These are phyloP conservation scores for Sciurus niger DNA, from an alignment of 2,113 vertebrate species.

Conservation along the genomic window DNA sequence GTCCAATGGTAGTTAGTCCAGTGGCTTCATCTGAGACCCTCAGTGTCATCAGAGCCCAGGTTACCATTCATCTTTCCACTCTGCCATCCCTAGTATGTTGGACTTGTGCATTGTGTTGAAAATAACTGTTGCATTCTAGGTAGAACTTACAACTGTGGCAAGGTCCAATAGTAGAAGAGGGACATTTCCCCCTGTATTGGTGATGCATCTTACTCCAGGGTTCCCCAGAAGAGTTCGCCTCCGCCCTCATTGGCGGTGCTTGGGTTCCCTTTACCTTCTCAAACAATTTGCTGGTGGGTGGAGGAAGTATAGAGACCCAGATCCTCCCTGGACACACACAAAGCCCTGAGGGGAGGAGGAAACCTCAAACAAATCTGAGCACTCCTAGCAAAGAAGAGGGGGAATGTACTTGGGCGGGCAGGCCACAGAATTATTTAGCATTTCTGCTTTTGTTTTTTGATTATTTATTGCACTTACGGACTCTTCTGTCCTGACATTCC, in stretches of 20 bases:
- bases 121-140: neutral
- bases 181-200: neutral
- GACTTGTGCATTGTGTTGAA: neutral
- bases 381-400: neutral
- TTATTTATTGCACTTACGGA: neutral
- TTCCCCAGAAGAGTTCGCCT: neutral
- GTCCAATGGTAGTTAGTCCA: neutral
- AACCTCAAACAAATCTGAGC: neutral
- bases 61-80: neutral
- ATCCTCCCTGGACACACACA: neutral
- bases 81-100: neutral
- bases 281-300: neutral
- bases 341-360: neutral
- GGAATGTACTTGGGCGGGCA: too few species aligned
- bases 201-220: neutral
- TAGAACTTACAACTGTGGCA: neutral
- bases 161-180: neutral
- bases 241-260: fast-evolving
- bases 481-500: neutral
- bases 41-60: neutral
- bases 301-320: neutral
- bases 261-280: neutral
- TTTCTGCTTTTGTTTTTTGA: neutral
- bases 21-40: neutral
- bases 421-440: neutral